These are phyloP conservation scores for Gymnoscopelus microlampas DNA, from an alignment of 2,797 vertebrate species.

Conservation along the genomic window DNA sequence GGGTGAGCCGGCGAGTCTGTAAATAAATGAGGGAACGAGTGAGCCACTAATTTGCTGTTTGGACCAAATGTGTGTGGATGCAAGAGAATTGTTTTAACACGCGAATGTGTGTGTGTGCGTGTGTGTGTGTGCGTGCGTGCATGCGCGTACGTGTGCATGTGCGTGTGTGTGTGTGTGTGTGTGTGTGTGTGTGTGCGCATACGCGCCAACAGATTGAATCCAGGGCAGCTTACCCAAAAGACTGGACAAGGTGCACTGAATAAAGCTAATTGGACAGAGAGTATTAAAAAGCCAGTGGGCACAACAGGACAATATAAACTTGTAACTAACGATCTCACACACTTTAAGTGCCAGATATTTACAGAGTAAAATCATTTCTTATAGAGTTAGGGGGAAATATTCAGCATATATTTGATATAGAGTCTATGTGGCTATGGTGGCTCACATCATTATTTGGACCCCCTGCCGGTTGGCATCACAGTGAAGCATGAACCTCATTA, in stretches of 20 bases:
- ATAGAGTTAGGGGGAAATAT: conserved; percentile 51
- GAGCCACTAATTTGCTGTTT: no score
- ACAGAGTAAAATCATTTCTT: conserved; percentile 47
- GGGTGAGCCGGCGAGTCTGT: no score
- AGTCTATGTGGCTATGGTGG: conserved; percentile 39
- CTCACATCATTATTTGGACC: conserved; percentile 66
- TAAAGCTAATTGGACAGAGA: conserved; percentile 49
- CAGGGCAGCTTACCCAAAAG: conserved; percentile 11
- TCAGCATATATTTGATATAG: conserved; percentile 49
- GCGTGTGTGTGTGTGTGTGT: background rate
- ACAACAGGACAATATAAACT: conserved; percentile 31
- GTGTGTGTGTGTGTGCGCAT: background rate
- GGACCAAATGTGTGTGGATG: no score
- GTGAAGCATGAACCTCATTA: conserved; percentile 68
- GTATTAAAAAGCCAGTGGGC: conserved; percentile 16
- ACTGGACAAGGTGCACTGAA: conserved; percentile 26
- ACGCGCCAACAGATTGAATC: conserved; percentile 1
- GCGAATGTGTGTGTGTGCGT: no score
- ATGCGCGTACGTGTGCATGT: background rate
- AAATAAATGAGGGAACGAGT: no score
- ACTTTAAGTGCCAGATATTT: conserved; percentile 38
- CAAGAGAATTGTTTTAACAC: no score
- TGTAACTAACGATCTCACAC: conserved; percentile 60
- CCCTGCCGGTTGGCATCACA: conserved; percentile 50
- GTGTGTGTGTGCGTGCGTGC: background rate